Evolutionary conservation across 2,797 vertebrate genomes (phyloP).

Genomic region (Pseudotriccus pelzelni): DNA sequence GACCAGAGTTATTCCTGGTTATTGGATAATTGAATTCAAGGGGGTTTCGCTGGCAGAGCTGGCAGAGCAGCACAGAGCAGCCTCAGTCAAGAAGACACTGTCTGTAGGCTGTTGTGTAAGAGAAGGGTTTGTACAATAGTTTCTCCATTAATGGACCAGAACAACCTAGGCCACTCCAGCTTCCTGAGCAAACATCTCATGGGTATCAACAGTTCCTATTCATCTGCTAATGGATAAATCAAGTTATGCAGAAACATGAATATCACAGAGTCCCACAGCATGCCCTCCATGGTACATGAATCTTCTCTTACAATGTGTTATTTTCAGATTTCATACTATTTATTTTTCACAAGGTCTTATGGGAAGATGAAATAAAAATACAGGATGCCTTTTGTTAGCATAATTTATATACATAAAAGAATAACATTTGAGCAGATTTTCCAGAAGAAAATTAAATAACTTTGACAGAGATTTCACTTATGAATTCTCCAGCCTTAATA

Average conservation of each 20-base stretch:
- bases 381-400: neutral
- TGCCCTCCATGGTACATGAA: fast-evolving
- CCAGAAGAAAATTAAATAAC: neutral
- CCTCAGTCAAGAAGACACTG: neutral
- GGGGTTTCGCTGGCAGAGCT: neutral
- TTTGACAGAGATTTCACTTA: neutral
- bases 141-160: neutral
- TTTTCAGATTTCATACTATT: neutral
- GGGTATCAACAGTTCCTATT: neutral
- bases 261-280: neutral
- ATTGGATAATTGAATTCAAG: neutral
- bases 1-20: neutral
- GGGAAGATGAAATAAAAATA: neutral
- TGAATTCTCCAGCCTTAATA: neutral
- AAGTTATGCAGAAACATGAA: neutral
- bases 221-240: slow-evolving; percentile 22
- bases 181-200: neutral
- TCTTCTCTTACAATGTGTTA: neutral
- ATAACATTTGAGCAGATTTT: neutral
- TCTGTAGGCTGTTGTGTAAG: neutral
- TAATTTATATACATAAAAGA: neutral
- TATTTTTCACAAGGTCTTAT: neutral
- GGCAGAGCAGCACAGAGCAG: neutral
- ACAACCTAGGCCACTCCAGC: neutral
- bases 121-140: neutral